Evolutionary conservation across 2,113 vertebrate genomes (phyloP), one percentile per base, ranked within the genome.

Genomic region (Myxocyprinus asiaticus): DNA sequence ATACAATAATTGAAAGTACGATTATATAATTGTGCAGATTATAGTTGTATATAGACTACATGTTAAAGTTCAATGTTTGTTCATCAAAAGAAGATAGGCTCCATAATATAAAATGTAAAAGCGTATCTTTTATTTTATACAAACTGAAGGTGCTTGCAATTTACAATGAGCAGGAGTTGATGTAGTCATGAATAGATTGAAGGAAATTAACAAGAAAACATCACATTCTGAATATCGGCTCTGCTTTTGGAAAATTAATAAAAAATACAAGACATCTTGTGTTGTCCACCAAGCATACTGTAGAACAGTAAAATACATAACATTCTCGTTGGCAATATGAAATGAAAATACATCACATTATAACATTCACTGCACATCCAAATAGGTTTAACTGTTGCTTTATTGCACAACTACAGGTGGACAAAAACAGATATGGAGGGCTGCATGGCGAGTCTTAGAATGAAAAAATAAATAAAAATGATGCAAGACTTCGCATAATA

Each of bases 361-460:
- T 45, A 45, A 70, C 50, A 55, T 59, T 72, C n/a, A 59, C 15
- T 72, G 44, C 10, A 59, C 55, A 72, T 11, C n/a, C 42, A 72
- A 59, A 10, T 55, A 11, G 22, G 22, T 12, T 69, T 55, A 70
- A 70, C 1, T 4, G 11, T 9, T 33, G 42, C 5, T 48, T 9
- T 47, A 4, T 5, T 5, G 2, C 43, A 45, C 10, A 42, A 53
- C 48, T 69, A 56, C 33, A 33, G 10, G 6, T 53, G 0, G 48
- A 53, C 17, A 22, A 33, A 22, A 56, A 56, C n/a, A 56, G 7
- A 70, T 53, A 64, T 64, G 47, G 33, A n/a, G 51, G 50, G 47
- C 50, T 55, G 55, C 6, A 55, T 53, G 55, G 63, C 5, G 4
- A 45, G 33, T 0, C 10, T 22, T 44, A 14, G 50, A 7, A 4